These are phyloP conservation scores for Drosophila malerkotliana DNA, from an alignment of 1,140 invertebrate species.

Conservation along the genomic window DNA sequence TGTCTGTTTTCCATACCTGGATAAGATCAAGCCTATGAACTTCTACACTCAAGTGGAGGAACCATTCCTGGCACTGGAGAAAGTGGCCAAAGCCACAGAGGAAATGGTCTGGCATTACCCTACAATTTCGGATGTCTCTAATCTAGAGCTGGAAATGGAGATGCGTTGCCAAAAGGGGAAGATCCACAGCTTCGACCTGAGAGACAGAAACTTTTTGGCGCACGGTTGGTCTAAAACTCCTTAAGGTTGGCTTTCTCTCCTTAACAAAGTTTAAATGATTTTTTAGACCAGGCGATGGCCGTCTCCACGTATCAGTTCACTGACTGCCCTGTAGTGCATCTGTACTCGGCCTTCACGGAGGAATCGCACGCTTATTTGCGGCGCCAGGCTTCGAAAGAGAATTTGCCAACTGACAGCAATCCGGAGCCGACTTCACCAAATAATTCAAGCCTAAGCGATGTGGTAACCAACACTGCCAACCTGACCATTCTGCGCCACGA, in stretches of 20 bases:
- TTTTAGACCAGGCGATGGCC: conserved; percentile 41
- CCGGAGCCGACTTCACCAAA: not conserved
- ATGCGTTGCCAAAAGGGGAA: conserved; percentile 16
- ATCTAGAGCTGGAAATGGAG: not conserved
- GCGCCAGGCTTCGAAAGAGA: conserved; percentile 4
- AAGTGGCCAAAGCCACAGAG: not conserved
- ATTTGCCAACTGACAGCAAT: not conserved
- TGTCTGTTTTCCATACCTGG: conserved; percentile 44
- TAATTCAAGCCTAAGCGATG: too few species aligned
- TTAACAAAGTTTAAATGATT: not conserved
- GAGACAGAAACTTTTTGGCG: conserved; percentile 1
- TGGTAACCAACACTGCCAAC: not conserved
- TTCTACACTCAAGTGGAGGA: conserved; percentile 57
- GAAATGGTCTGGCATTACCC: conserved; percentile 4
- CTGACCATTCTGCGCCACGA: conserved; percentile 21
- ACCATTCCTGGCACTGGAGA: conserved; percentile 12
- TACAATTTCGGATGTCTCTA: not conserved
- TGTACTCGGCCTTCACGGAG: conserved; percentile 52
- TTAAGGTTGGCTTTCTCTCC: not conserved
- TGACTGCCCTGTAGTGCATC: conserved; percentile 37
- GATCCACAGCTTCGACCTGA: conserved; percentile 41
- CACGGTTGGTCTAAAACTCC: conserved; percentile 41
- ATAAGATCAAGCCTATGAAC: conserved; percentile 5
- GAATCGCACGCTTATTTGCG: not conserved
- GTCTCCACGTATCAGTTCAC: conserved; percentile 5